phyloP scores from a whole-genome alignment of 2,888 invertebrate genomes.

The Argyresthia albistria region DNA sequence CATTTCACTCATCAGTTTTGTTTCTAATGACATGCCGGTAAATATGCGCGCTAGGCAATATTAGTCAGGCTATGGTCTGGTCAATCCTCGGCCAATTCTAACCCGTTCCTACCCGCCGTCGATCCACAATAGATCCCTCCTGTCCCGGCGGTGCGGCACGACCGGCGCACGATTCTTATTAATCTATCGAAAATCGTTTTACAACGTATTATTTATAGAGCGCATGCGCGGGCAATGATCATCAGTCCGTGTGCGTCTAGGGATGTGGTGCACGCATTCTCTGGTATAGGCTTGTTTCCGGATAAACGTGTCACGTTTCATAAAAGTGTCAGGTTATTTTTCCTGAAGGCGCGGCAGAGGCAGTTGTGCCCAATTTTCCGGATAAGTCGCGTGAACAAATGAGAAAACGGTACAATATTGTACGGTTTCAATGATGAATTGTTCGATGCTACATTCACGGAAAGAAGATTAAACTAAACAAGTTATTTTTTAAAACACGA shows the following conservation, averaged over 20 bases:
- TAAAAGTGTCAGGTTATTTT: background rate
- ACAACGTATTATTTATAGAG: slow-evolving; percentile 74
- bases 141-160: slow-evolving; percentile 48
- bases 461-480: too few relatives aligned
- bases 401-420: too few relatives aligned
- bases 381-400: too few relatives aligned
- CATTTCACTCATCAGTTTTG: too few relatives aligned
- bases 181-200: slow-evolving; percentile 74
- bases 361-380: too few relatives aligned
- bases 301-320: background rate
- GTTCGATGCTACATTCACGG: too few relatives aligned
- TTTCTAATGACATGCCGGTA: too few relatives aligned
- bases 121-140: slow-evolving; percentile 67
- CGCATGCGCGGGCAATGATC: slow-evolving; percentile 70
- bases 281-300: slow-evolving; percentile 16
- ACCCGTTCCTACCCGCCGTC: slow-evolving; percentile 15
- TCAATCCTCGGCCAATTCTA: slow-evolving; percentile 26
- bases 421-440: too few relatives aligned
- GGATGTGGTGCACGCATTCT: slow-evolving; percentile 40
- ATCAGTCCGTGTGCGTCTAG: slow-evolving; percentile 65
- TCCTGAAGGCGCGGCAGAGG: too few relatives aligned
- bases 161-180: slow-evolving; percentile 71
- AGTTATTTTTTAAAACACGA: too few relatives aligned
- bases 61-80: too few relatives aligned
- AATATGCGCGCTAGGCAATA: too few relatives aligned